These are phyloP conservation scores for Peromyscus nudipes DNA, from an alignment of 2,797 vertebrate species.

Conservation along the genomic window DNA sequence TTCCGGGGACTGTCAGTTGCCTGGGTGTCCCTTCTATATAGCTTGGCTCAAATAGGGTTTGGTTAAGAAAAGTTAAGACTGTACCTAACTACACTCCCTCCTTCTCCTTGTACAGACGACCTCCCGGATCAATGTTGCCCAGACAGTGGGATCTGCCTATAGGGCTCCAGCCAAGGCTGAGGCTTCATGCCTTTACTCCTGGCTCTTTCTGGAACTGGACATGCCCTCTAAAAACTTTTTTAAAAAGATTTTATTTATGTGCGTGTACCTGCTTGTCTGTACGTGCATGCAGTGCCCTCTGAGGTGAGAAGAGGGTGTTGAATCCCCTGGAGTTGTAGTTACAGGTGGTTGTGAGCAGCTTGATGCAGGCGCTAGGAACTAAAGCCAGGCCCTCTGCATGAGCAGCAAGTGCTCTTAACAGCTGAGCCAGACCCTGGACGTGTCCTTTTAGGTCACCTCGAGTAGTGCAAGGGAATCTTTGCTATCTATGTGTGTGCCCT, in stretches of 20 bases:
- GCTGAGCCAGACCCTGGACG: background rate
- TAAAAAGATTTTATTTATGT: background rate
- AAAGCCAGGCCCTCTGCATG: too few species aligned
- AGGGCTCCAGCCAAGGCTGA: background rate
- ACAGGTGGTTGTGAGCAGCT: too few species aligned
- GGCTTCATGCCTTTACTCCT: background rate
- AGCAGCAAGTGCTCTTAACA: background rate
- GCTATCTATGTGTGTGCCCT: background rate
- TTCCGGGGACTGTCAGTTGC: background rate
- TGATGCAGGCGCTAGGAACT: too few species aligned
- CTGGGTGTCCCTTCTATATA: background rate
- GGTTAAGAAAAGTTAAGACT: conserved; percentile 8
- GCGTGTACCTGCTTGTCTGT: background rate
- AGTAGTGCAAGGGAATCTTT: background rate
- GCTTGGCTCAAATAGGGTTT: background rate
- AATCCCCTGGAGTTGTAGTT: background rate
- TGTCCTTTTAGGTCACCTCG: background rate
- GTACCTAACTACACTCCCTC: background rate
- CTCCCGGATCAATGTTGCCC: background rate
- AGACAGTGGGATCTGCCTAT: background rate
- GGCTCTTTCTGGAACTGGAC: background rate
- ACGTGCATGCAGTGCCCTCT: too few species aligned
- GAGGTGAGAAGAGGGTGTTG: background rate
- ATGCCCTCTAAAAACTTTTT: background rate
- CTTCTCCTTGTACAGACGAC: background rate